Evolutionary conservation across 2,797 vertebrate species (phyloP), one percentile per base, ranked within the genome.

Genomic region (Trachurus trachurus): DNA sequence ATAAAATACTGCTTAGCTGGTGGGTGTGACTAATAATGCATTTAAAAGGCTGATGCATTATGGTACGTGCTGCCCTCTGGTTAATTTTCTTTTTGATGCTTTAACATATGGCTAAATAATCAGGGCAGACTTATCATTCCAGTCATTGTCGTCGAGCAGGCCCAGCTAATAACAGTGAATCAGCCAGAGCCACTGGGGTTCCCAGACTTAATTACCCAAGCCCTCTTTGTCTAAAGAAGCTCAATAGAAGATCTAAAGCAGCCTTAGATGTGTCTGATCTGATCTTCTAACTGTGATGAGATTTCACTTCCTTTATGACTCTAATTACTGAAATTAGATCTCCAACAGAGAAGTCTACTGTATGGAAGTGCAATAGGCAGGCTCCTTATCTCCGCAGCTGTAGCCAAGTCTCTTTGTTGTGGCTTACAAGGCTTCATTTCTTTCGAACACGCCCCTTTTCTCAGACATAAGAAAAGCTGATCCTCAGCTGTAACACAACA

Each of bases 241-340:
- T 87, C 81, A 88, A 85, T 68, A 69, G 78, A 80, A 89, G 87
- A 87, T 92, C 80, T 87, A 79, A 90, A 90, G 83, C 68, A 76
- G 84, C 71, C 82, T 90, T 49, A 86, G 83, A 91, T 86, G 91
- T 86, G 85, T 83, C 86, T 57, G 75, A 90, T 90, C 75, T 78
- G 84, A 92, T 91, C 68, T 81, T 45, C 78, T 64, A 19, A 75
- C 75, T 39, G 74, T 76, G 84, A 86, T 85, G 83, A 82, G 88
- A 89, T 85, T 80, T 67, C 77, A 54, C 76, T 80, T 83, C 80
- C 74, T 91, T 86, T 88, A 84, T 83, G 73, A 72, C 75, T 87
- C 79, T 82, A 90, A 93, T 92, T 91, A 86, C 78, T 74, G 74
- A 87, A 90, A 93, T 89, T 62, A 89, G 83, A 91, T 92, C 80